Conservation (phyloP, 2,113 vertebrate species). For the Dasyornis broadbenti region DNA sequence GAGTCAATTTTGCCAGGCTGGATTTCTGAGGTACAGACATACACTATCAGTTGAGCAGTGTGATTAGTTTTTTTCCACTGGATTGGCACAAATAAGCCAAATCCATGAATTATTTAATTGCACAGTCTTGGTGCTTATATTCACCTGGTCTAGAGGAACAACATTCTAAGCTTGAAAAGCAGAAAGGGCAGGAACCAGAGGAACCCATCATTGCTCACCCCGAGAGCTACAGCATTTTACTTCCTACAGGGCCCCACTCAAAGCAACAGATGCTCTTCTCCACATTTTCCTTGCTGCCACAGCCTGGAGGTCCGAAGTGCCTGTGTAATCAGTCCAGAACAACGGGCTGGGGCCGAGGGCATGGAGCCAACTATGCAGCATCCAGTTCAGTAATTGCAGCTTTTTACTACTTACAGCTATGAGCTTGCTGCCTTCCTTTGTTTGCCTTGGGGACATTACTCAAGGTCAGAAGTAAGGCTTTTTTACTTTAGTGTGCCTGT, state of each 20-base stretch:
- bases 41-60: background rate
- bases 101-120: background rate
- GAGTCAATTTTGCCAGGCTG: background rate
- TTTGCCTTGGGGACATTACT: background rate
- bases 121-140: background rate
- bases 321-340: background rate
- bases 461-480: background rate
- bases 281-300: conserved; percentile 17
- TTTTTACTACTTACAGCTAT: background rate
- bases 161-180: background rate
- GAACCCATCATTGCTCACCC: background rate
- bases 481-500: background rate
- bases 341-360: background rate
- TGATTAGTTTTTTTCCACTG: background rate
- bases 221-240: background rate
- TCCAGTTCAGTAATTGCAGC: background rate
- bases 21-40: background rate
- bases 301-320: background rate
- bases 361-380: background rate
- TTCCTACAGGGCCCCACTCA: background rate
- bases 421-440: background rate
- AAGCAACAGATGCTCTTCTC: background rate
- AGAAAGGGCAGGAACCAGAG: background rate
- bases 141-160: background rate
- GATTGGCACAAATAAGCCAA: background rate